These are phyloP conservation scores for Hycleus phaleratus DNA, from an alignment of 1,140 invertebrate species.

Conservation along the genomic window DNA sequence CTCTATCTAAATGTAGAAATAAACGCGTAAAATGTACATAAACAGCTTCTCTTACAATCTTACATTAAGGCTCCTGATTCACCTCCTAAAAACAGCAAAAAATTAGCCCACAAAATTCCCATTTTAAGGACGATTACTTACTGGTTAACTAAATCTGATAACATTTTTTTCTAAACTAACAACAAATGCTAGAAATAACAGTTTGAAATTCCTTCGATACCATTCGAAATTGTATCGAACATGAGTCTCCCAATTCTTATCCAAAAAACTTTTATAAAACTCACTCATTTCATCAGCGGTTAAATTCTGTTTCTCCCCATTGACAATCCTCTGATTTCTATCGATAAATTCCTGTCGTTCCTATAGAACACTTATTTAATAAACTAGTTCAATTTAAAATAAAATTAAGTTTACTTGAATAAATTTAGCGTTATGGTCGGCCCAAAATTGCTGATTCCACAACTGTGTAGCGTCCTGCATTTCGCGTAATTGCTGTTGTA, in stretches of 20 bases:
- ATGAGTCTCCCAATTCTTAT: slow-evolving; percentile 66
- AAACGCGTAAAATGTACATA: too few relatives aligned
- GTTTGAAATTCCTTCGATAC: slow-evolving; percentile 64
- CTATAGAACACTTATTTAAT: slow-evolving; percentile 38
- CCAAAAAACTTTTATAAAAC: slow-evolving; percentile 75
- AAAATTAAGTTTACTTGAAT: slow-evolving; percentile 42
- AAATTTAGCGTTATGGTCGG: slow-evolving; percentile 64
- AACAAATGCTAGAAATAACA: slow-evolving; percentile 45
- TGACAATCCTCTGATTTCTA: slow-evolving; percentile 46
- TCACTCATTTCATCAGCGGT: slow-evolving; percentile 76
- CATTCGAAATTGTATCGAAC: slow-evolving; percentile 63
- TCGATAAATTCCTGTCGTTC: slow-evolving; percentile 52
- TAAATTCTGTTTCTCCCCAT: slow-evolving; percentile 41
- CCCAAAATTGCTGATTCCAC: slow-evolving; percentile 81
- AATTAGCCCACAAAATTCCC: too few relatives aligned
- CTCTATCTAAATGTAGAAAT: too few relatives aligned
- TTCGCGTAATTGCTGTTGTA: slow-evolving; percentile 57
- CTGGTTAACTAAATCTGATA: too few relatives aligned
- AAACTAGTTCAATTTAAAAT: not conserved
- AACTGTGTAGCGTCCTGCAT: slow-evolving; percentile 58
- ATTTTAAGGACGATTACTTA: too few relatives aligned
- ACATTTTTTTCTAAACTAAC: too few relatives aligned
- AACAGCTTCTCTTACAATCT: too few relatives aligned
- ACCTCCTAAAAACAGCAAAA: too few relatives aligned
- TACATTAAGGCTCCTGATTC: too few relatives aligned